Conservation (phyloP, 2,797 vertebrate genomes). For the Oreortyx pictus region DNA sequence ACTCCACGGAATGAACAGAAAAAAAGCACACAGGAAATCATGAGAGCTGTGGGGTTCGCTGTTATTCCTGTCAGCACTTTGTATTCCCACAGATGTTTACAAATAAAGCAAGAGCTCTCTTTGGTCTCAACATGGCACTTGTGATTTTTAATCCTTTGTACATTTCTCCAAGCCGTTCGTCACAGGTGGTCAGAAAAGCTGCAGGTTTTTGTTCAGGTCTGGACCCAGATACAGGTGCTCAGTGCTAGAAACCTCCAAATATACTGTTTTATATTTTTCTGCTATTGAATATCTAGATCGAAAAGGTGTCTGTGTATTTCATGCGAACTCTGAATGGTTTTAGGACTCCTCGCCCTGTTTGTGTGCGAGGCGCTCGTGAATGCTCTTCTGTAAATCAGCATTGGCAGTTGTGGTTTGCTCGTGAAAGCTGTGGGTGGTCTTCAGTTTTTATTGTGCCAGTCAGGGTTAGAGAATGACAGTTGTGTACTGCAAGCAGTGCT, state of each 20-base stretch:
- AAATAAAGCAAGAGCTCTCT: too few species aligned
- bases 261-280: not conserved
- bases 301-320: not conserved
- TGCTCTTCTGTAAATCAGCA: not conserved
- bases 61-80: rapidly evolving
- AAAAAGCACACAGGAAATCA: not conserved
- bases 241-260: not conserved
- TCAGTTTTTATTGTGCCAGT: conserved; percentile 2
- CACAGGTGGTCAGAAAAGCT: not conserved
- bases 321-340: not conserved
- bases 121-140: not conserved
- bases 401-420: not conserved
- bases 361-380: not conserved
- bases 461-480: not conserved
- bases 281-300: not conserved
- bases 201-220: not conserved
- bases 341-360: not conserved
- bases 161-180: not conserved
- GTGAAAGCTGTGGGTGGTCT: conserved; percentile 33
- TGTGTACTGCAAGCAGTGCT: rapidly evolving
- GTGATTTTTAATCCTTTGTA: not conserved
- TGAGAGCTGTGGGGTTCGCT: not conserved
- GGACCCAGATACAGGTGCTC: not conserved
- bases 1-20: not conserved
- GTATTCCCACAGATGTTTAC: not conserved